Percentiles rank a stretch among this genome's conserved stretches.
Conservation (phyloP, 2,888 invertebrate genomes). For the Agrochola macilenta region DNA sequence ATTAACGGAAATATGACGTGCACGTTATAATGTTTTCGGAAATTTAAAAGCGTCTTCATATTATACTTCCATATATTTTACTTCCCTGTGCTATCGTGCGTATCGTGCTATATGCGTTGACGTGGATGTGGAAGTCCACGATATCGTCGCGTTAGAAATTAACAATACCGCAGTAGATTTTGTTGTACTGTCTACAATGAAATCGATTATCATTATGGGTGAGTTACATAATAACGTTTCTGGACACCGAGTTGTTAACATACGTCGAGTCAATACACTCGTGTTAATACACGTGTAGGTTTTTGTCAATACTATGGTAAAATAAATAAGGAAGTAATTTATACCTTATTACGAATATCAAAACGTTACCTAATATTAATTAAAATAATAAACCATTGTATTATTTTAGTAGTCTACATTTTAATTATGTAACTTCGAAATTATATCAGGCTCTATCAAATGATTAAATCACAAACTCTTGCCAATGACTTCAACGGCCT, state of each 20-base stretch:
- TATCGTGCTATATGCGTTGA: not conserved
- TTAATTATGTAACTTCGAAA: not conserved
- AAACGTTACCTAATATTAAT: not conserved
- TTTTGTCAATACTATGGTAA: no score
- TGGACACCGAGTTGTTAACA: not conserved
- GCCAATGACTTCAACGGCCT: fast-evolving
- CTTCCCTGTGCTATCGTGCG: not conserved
- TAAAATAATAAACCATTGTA: not conserved
- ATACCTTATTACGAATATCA: not conserved
- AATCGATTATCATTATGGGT: not conserved
- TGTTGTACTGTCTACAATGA: not conserved
- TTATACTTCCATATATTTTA: not conserved
- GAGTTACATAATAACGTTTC: not conserved
- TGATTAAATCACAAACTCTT: not conserved
- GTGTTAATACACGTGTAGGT: not conserved
- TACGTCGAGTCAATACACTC: not conserved
- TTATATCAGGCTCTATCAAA: not conserved
- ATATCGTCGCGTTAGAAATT: not conserved
- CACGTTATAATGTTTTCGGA: no score
- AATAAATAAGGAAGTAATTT: not conserved
- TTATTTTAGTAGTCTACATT: not conserved
- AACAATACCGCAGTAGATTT: not conserved
- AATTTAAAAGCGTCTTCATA: no score
- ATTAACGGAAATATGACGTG: no score
- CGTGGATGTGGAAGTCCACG: not conserved